These are phyloP conservation scores for Exephanes ischioxanthus DNA, from an alignment of 2,888 invertebrate genomes.

Conservation along the genomic window DNA sequence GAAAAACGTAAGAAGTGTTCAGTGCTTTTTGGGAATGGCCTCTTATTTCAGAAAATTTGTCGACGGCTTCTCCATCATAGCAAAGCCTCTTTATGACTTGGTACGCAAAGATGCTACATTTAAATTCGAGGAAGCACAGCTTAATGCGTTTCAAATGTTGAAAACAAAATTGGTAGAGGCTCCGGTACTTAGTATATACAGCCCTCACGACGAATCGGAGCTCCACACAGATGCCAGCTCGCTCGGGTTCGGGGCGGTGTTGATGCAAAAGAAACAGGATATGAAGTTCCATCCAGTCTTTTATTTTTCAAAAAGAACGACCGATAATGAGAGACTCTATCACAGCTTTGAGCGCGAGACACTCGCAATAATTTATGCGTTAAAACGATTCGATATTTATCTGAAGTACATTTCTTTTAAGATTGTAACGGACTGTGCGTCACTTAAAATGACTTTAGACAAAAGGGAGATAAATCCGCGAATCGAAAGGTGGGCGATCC, in stretches of 20 bases:
- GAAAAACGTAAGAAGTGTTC: conserved; percentile 66
- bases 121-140: conserved; percentile 71
- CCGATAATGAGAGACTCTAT: conserved; percentile 73
- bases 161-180: conserved; percentile 65
- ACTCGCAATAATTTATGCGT: conserved; percentile 68
- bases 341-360: conserved; percentile 79
- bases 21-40: conserved; percentile 74
- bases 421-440: conserved; percentile 76
- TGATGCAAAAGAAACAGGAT: conserved; percentile 77
- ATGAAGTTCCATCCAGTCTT: conserved; percentile 75
- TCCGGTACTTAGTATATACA: conserved; percentile 76
- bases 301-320: conserved; percentile 77
- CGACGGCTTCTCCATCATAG: conserved; percentile 68
- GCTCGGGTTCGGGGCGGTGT: conserved; percentile 76
- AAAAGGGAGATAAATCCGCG: conserved; percentile 76
- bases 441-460: conserved; percentile 71
- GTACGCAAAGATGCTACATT: conserved; percentile 71
- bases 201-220: conserved; percentile 76
- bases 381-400: conserved; percentile 73
- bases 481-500: conserved; percentile 75
- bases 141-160: conserved; percentile 69
- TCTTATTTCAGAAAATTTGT: conserved; percentile 76
- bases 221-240: conserved; percentile 79
- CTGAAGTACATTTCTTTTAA: conserved; percentile 73
- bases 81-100: conserved; percentile 76